phyloP scores from a whole-genome alignment of 2,888 invertebrate genomes.

The Hofmannophila pseudospretella region DNA sequence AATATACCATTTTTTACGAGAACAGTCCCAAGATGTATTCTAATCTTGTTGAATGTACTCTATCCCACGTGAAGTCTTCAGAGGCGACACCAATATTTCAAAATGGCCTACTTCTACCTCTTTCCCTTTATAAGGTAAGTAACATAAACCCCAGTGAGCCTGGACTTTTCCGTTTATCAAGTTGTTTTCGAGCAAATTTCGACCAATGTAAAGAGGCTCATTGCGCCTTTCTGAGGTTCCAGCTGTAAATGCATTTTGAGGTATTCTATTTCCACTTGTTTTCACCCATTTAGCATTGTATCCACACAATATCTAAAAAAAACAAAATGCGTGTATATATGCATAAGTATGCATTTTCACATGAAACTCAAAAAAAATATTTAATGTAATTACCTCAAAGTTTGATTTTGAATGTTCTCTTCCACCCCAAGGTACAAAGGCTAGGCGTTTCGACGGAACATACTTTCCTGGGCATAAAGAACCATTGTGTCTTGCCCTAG shows the following conservation, averaged over 20 bases:
- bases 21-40: no score
- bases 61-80: not conserved
- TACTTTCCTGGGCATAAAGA: conserved; percentile 89
- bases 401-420: conserved; percentile 81
- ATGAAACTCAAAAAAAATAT: no score
- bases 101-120: conserved; percentile 32
- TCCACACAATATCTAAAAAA: conserved; percentile 50
- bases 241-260: conserved; percentile 82
- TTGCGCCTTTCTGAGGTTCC: conserved; percentile 69
- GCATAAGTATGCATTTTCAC: no score
- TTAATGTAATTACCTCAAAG: conserved; percentile 83
- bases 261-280: conserved; percentile 76
- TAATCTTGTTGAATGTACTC: no score
- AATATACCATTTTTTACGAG: no score
- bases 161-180: conserved; percentile 88
- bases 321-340: conserved; percentile 1
- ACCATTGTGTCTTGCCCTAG: conserved; percentile 83
- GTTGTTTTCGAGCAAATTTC: conserved; percentile 83
- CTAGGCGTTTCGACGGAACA: conserved; percentile 82
- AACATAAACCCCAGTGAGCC: conserved; percentile 82
- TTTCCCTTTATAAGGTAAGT: conserved; percentile 77
- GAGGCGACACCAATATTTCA: conserved; percentile 39
- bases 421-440: conserved; percentile 88
- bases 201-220: conserved; percentile 79
- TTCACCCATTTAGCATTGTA: conserved; percentile 72